Conservation (phyloP, 2,113 vertebrate genomes). For the Amphiprion ocellaris region DNA sequence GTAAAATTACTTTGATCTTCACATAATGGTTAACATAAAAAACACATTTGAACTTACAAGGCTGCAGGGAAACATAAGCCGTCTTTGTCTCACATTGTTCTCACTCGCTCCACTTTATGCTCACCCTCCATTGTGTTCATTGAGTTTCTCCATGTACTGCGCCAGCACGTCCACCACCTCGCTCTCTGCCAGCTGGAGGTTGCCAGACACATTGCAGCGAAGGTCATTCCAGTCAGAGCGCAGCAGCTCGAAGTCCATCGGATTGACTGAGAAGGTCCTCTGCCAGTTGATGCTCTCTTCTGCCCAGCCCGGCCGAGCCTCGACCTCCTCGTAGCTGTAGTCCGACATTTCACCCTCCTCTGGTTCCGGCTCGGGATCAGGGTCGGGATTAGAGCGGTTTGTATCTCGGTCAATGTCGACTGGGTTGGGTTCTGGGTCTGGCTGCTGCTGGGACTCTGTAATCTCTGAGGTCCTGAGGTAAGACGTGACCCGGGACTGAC, state of each 20-base stretch:
- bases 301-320: constrained; percentile 89
- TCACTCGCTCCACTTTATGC: constrained; percentile 11
- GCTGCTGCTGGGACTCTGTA: constrained; percentile 81
- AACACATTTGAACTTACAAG: background rate
- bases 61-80: background rate
- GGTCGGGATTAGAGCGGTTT: constrained; percentile 72
- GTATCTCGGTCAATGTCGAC: constrained; percentile 64
- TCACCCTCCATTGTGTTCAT: constrained; percentile 92
- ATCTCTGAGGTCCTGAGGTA: constrained; percentile 89
- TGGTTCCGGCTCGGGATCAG: constrained; percentile 75
- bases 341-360: constrained; percentile 90
- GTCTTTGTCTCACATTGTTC: background rate
- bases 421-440: constrained; percentile 76
- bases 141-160: constrained; percentile 98
- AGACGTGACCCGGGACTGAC: constrained; percentile 83
- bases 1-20: constrained; percentile 37
- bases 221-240: constrained; percentile 99
- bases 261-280: constrained; percentile 95
- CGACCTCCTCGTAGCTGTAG: constrained; percentile 91
- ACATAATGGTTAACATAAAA: constrained; percentile 24
- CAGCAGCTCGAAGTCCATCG: constrained; percentile 95
- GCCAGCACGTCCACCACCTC: constrained; percentile 96
- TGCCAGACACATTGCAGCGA: constrained; percentile 97
- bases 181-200: constrained; percentile 94
- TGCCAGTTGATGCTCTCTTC: constrained; percentile 98